A percentile compares a stretch with the other conserved stretches of the same genome.
Evolutionary conservation across 2,113 vertebrate species (phyloP).

Genomic region (Thalassarche chlororhynchos): DNA sequence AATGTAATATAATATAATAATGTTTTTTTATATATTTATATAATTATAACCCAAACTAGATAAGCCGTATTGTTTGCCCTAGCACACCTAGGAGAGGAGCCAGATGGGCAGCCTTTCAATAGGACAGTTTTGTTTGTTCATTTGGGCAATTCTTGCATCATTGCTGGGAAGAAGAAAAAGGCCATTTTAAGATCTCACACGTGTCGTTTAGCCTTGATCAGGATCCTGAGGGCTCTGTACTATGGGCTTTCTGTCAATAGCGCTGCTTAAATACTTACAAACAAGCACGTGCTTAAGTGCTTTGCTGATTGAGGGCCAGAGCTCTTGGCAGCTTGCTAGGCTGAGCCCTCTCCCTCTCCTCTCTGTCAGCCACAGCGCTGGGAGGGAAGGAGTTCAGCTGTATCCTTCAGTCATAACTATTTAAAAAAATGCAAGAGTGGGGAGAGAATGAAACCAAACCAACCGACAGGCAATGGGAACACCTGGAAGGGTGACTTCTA

Average conservation of each 20-base stretch:
- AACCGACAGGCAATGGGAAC: not conserved
- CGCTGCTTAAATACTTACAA: not conserved
- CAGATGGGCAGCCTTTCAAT: not conserved
- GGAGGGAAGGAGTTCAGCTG: not conserved
- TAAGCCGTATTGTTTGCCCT: not conserved
- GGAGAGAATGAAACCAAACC: not conserved
- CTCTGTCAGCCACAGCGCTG: rapidly evolving
- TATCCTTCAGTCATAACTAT: not conserved
- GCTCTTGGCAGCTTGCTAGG: not conserved
- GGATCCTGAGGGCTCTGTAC: not conserved
- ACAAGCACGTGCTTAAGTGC: not conserved
- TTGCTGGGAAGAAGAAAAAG: not conserved
- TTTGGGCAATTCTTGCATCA: not conserved
- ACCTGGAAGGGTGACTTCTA: not conserved
- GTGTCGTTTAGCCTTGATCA: not conserved
- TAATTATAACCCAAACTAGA: not conserved
- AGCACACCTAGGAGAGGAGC: not conserved
- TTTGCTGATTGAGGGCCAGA: not conserved
- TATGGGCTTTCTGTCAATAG: not conserved
- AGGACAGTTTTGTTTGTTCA: not conserved
- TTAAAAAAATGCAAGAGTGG: not conserved
- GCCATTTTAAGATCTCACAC: not conserved
- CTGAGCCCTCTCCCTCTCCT: not conserved
- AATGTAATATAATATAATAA: too few relatives aligned
- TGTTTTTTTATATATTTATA: not conserved